Conservation (phyloP, 1,140 invertebrate species). For the Stegodyphus dumicola region DNA sequence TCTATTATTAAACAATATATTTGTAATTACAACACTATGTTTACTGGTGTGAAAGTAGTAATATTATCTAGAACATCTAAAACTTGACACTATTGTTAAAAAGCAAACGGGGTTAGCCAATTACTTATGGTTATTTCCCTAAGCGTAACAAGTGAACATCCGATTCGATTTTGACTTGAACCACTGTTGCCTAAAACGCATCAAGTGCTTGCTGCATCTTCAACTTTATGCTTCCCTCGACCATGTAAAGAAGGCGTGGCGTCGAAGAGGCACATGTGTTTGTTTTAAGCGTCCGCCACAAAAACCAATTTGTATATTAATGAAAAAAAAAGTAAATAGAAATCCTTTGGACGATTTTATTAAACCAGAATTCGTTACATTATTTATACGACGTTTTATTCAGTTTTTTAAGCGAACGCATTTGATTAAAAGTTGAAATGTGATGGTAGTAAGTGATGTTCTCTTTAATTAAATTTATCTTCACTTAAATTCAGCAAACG, state of each 20-base stretch:
- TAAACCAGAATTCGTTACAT: conserved; percentile 45
- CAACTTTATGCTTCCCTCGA: background rate
- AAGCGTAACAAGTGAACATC: background rate
- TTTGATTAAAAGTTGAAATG: conserved; percentile 58
- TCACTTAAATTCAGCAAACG: background rate
- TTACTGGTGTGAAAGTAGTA: too few relatives aligned
- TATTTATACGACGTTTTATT: conserved; percentile 50
- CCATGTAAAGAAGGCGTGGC: background rate
- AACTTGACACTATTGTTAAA: too few relatives aligned
- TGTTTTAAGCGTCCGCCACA: conserved; percentile 41
- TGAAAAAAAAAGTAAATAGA: conserved; percentile 51
- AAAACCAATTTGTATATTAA: conserved; percentile 61
- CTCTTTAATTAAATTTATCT: conserved; percentile 52
- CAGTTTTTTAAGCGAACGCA: conserved; percentile 9
- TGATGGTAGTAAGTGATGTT: conserved; percentile 41
- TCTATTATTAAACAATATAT: too few relatives aligned
- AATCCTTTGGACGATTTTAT: conserved; percentile 44
- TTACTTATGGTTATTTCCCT: too few relatives aligned
- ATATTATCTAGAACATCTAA: too few relatives aligned
- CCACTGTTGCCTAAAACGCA: background rate
- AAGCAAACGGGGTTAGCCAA: too few relatives aligned
- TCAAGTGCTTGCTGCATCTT: conserved; percentile 3
- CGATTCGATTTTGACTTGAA: background rate
- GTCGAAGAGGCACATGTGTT: conserved; percentile 32
- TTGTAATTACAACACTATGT: too few relatives aligned